Evolutionary conservation across 2,113 vertebrate species (phyloP).

Genomic region (Aspidoscelis tigris): DNA sequence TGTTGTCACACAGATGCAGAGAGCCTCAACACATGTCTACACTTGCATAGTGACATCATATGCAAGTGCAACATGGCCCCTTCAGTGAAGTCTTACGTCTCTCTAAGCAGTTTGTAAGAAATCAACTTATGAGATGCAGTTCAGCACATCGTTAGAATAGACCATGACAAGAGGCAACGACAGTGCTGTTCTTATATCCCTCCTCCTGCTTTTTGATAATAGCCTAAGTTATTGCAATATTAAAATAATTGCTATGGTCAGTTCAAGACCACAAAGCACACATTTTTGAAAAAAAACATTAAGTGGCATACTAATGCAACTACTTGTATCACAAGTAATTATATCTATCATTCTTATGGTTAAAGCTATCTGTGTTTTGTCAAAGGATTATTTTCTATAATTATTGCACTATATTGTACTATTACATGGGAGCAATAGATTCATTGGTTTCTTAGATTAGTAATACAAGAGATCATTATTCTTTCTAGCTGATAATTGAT

Average conservation of each 20-base stretch:
- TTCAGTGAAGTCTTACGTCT: too few relatives aligned
- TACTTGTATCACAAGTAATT: background rate
- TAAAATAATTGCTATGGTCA: slow-evolving; percentile 3
- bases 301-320: background rate
- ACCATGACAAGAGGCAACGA: too few relatives aligned
- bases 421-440: slow-evolving; percentile 7
- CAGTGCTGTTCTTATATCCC: too few relatives aligned
- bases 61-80: too few relatives aligned
- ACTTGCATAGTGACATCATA: too few relatives aligned
- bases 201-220: too few relatives aligned
- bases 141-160: too few relatives aligned
- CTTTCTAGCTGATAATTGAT: slow-evolving; percentile 25
- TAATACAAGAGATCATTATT: background rate
- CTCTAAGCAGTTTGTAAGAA: too few relatives aligned
- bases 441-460: background rate
- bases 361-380: slow-evolving; percentile 4
- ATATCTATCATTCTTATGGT: background rate
- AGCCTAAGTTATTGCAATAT: background rate
- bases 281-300: background rate
- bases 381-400: slow-evolving; percentile 5
- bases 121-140: too few relatives aligned
- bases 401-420: background rate
- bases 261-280: background rate
- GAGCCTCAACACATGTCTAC: too few relatives aligned
- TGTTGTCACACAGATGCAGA: too few relatives aligned